These are phyloP conservation scores for Ceratoteleas bidentatus DNA, from an alignment of 1,140 invertebrate species.

Conservation along the genomic window DNA sequence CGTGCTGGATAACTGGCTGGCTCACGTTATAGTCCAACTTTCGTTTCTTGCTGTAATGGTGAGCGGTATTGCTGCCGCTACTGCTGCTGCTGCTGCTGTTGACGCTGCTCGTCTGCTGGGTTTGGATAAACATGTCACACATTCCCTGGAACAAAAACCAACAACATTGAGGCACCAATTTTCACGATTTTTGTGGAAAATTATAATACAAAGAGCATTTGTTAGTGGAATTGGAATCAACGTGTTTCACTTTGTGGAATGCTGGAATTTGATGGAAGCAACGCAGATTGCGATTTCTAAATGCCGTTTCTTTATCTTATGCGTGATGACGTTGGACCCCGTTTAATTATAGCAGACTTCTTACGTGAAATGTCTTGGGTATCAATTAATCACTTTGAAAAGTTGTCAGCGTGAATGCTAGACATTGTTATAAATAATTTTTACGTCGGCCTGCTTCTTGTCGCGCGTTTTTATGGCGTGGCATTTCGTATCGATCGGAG, in stretches of 20 bases:
- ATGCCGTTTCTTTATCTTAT: not conserved
- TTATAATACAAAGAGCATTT: no score
- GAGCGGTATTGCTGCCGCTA: no score
- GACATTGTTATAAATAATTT: not conserved
- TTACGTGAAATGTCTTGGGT: not conserved
- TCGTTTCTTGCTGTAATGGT: no score
- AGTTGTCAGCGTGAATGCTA: not conserved
- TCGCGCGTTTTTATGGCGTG: not conserved
- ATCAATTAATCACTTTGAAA: not conserved
- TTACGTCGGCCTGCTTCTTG: not conserved
- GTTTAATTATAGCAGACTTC: not conserved
- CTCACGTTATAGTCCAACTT: no score
- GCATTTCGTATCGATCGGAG: not conserved
- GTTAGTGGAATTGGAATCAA: no score
- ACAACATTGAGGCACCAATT: not conserved
- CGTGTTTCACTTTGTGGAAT: no score
- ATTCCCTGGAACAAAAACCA: conserved; percentile 82
- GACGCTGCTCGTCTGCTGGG: conserved; percentile 84
- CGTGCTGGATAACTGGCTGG: no score
- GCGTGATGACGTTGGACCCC: not conserved
- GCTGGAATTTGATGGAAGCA: no score
- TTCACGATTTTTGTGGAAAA: no score
- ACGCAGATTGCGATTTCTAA: not conserved
- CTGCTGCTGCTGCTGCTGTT: conserved; percentile 82
- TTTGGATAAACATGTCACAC: conserved; percentile 88